Percentiles rank a stretch among this genome's conserved stretches.
phyloP scores from a whole-genome alignment of 2,888 invertebrate species.

The Oligia strigilis region DNA sequence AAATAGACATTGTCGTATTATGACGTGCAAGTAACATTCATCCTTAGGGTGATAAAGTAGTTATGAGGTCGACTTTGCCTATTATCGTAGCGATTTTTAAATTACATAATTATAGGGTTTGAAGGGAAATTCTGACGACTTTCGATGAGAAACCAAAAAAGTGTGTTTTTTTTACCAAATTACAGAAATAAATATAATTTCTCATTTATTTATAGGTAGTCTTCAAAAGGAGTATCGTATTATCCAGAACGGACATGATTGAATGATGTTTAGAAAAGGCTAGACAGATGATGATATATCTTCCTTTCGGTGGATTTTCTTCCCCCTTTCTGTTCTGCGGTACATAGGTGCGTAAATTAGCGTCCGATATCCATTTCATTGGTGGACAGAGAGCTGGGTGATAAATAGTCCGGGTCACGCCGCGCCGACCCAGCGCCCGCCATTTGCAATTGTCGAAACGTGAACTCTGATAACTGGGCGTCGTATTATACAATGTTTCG shows the following conservation, averaged over 20 bases:
- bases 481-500: constrained; percentile 50
- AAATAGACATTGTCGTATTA: neutral
- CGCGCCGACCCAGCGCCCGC: constrained; percentile 56
- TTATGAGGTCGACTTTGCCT: neutral
- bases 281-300: neutral
- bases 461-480: constrained; percentile 55
- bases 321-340: constrained; percentile 1
- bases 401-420: constrained; percentile 66
- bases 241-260: too few species aligned
- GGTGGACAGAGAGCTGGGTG: constrained; percentile 58
- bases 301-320: constrained; percentile 14
- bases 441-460: constrained; percentile 72
- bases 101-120: too few species aligned
- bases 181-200: too few species aligned
- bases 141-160: too few species aligned
- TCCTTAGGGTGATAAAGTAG: neutral
- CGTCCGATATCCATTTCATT: constrained; percentile 61
- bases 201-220: too few species aligned
- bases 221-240: too few species aligned
- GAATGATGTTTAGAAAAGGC: neutral
- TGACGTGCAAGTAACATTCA: neutral
- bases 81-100: neutral
- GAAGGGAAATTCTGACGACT: too few species aligned
- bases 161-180: too few species aligned
- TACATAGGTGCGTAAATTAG: constrained; percentile 63